These are phyloP conservation scores for Ophiothrix spiculata DNA, from an alignment of 35 echinoderm and acorn worm species.

Conservation along the genomic window DNA sequence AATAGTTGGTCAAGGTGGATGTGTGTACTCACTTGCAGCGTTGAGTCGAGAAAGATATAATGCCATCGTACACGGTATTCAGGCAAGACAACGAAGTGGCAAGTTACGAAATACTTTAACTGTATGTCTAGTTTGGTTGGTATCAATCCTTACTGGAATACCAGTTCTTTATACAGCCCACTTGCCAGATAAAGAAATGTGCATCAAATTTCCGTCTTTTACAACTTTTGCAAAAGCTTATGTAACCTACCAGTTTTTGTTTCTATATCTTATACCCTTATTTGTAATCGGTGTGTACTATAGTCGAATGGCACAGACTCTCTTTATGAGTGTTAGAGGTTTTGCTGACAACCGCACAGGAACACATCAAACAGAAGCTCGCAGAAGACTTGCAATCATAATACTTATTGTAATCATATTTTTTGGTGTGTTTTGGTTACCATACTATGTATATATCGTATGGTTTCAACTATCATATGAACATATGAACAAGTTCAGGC, in stretches of 20 bases:
- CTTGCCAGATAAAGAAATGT: background rate
- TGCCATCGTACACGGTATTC: slow-evolving; percentile 40
- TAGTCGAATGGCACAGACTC: slow-evolving; percentile 62
- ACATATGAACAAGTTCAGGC: background rate
- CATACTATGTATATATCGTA: slow-evolving; percentile 58
- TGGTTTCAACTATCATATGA: slow-evolving; percentile 47
- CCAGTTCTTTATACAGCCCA: slow-evolving; percentile 45
- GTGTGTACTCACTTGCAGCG: slow-evolving; percentile 57
- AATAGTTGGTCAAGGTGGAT: slow-evolving; percentile 58
- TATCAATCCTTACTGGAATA: slow-evolving; percentile 23
- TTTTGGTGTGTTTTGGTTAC: slow-evolving; percentile 76
- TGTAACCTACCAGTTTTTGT: slow-evolving; percentile 32
- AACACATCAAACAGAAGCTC: slow-evolving; percentile 58
- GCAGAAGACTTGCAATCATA: slow-evolving; percentile 72
- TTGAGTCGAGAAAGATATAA: slow-evolving; percentile 63
- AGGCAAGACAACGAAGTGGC: slow-evolving; percentile 21
- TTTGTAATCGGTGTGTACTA: slow-evolving; percentile 50
- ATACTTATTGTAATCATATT: slow-evolving; percentile 68
- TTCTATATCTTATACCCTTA: slow-evolving; percentile 55
- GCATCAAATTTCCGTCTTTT: slow-evolving; percentile 29
- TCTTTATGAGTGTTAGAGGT: slow-evolving; percentile 53
- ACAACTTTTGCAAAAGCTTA: slow-evolving; percentile 43
- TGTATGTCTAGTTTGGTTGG: slow-evolving; percentile 35
- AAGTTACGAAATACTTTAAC: slow-evolving; percentile 25
- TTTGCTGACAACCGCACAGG: slow-evolving; percentile 81